phyloP scores from a whole-genome alignment of 2,113 vertebrate genomes.

The Sinocyclocheilus maitianheensis region DNA sequence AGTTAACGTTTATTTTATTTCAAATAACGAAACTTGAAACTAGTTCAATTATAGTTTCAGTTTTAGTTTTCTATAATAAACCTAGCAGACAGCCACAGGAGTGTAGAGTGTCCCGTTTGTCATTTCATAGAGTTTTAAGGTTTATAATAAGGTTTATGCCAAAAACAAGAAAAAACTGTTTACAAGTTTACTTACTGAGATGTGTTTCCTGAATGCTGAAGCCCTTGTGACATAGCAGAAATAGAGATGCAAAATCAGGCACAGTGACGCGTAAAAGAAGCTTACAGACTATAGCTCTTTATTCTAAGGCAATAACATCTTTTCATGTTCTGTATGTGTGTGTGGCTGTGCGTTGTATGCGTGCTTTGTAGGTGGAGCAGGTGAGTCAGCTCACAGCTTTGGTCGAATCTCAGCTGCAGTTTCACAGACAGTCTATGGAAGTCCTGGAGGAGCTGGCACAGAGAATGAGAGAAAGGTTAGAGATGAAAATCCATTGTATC shows the following conservation, averaged over 20 bases:
- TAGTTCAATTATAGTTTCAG: no score
- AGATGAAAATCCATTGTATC: neutral
- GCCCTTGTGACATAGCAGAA: neutral
- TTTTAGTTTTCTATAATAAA: neutral
- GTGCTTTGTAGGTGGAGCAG: slow-evolving; percentile 85
- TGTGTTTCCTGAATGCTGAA: neutral
- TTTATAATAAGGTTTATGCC: neutral
- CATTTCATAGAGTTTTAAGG: neutral
- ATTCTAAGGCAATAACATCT: neutral
- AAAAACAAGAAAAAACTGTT: neutral
- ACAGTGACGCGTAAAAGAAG: neutral
- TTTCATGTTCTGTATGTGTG: slow-evolving; percentile 1
- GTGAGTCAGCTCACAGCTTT: slow-evolving; percentile 91
- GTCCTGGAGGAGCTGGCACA: slow-evolving; percentile 86
- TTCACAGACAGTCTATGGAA: slow-evolving; percentile 86
- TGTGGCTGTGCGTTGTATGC: no score
- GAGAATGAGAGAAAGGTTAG: slow-evolving; percentile 85
- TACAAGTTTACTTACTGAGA: neutral
- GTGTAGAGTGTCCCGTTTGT: neutral
- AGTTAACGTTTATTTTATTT: no score
- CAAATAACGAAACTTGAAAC: no score
- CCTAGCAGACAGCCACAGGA: neutral
- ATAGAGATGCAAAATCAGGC: neutral
- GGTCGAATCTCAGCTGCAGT: slow-evolving; percentile 93
- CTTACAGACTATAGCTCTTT: neutral